phyloP scores from a whole-genome alignment of 2,113 vertebrate species.

The Xiphophorus hellerii region DNA sequence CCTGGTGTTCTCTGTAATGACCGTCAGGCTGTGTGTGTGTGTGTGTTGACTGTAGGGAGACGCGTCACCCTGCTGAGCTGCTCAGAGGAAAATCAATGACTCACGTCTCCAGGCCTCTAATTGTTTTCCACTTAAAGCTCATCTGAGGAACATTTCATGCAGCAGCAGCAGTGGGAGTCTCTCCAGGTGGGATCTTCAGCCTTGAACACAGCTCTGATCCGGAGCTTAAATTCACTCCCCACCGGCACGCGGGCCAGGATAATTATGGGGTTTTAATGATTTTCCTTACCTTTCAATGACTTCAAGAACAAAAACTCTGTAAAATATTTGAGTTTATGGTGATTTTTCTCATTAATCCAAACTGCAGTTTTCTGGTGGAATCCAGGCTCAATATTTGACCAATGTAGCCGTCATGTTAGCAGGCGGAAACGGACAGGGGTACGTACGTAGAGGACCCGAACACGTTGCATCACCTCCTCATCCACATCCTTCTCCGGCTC shows the following conservation, averaged over 20 bases:
- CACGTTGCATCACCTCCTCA: conserved; percentile 92
- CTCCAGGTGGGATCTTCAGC: neutral
- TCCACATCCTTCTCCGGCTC: conserved; percentile 92
- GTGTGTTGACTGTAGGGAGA: neutral
- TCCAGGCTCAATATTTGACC: too few relatives aligned
- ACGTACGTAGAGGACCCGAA: conserved; percentile 88
- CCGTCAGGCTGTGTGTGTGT: neutral
- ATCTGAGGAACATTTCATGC: neutral
- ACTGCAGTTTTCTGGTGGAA: neutral
- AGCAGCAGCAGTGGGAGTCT: neutral
- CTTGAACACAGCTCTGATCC: too few relatives aligned
- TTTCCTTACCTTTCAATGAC: too few relatives aligned
- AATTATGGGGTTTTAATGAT: too few relatives aligned
- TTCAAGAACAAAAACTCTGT: too few relatives aligned
- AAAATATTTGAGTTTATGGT: too few relatives aligned
- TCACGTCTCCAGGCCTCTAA: too few relatives aligned
- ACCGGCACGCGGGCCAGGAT: too few relatives aligned
- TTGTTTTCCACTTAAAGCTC: neutral
- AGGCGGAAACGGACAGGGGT: neutral
- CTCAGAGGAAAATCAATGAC: neutral
- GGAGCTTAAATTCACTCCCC: too few relatives aligned
- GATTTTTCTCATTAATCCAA: neutral
- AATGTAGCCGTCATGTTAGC: too few relatives aligned
- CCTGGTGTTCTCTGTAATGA: neutral
- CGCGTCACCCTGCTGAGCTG: neutral